Conservation (phyloP, 2,113 vertebrate species). For the Gallinago paraguaiae region DNA sequence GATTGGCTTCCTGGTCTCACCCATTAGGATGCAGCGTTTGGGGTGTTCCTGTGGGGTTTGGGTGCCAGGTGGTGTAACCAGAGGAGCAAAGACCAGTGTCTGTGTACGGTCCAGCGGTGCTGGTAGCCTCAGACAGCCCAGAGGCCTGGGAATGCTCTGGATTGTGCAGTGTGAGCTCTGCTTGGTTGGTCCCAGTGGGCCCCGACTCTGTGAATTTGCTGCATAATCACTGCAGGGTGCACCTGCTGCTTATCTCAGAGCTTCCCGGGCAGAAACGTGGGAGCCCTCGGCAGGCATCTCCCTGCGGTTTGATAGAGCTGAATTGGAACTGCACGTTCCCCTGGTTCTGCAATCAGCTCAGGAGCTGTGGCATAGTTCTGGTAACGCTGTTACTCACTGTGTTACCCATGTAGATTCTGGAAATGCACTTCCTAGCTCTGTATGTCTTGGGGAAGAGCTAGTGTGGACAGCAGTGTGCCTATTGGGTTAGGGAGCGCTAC, state of each 20-base stretch:
- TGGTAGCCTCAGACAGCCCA: not conserved
- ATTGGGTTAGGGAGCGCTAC: rapidly evolving
- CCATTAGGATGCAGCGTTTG: not conserved
- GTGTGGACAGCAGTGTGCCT: not conserved
- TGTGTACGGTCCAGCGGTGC: not conserved
- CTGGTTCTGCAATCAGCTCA: too few relatives aligned
- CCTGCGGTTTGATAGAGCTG: not conserved
- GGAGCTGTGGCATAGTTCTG: not conserved
- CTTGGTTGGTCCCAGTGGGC: rapidly evolving
- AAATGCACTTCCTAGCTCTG: not conserved
- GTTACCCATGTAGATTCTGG: not conserved
- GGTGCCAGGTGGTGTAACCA: not conserved
- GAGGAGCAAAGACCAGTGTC: not conserved
- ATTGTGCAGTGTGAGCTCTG: not conserved
- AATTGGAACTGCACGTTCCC: rapidly evolving
- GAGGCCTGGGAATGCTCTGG: not conserved
- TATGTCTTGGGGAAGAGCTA: not conserved
- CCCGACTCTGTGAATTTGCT: not conserved
- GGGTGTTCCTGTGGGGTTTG: not conserved
- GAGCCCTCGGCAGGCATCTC: not conserved
- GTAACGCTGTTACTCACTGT: rapidly evolving
- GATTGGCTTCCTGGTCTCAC: not conserved
- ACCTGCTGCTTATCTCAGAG: not conserved
- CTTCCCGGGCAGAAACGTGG: not conserved
- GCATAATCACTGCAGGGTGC: not conserved